Base-by-base conservation (phyloP, 2,113 vertebrate genomes). In the Caretta caretta region DNA sequence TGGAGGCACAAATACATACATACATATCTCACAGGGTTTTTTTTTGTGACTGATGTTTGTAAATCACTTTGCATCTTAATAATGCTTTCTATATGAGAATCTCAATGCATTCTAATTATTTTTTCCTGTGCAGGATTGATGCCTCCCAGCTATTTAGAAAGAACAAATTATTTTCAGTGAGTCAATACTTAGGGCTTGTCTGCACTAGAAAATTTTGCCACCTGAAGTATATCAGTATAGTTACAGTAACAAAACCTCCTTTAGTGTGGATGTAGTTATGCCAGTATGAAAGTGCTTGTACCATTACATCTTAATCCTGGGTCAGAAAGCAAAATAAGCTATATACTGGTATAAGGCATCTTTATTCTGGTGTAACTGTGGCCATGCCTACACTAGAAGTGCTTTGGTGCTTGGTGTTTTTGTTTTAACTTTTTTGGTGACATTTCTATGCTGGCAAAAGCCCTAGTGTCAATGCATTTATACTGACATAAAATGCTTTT, bases 251-350 rank as follows among this genome's bases (percentile, higher is more conserved):
- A 53, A 87, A 62, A 84, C 46, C 22, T 91, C 50, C 69, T 14
- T 72, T 83, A 56, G 80, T 2, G 2, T 78, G 5, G 35, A 48
- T 16, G 24, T 27, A 46, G 42, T 38, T 83, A 8, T 42, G 6
- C n/a, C 90, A 38, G 48, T 1, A 0, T 69, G 53, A 6, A 22
- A 29, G 22, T 54, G 75, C 42, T 83, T 94, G 46, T 25, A 91
- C 42, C 72, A 88, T 27, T 29, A 87, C 46, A 69, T 53, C 29
- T 89, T 83, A 86, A 38, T 75, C 93, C 54, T 95, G 4, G 49
- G 0, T 0, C 76, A 84, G 78, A 88, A 87, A 65, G 24, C 48
- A 1, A 90, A 88, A 82, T 76, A 54, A 86, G 13, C 22, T 0
- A 0, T 92, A 42, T 88, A 25, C 48, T 90, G 13, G 2, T 59